Conservation (phyloP, 2,888 invertebrate genomes). For the Drosophila nigricruria region DNA sequence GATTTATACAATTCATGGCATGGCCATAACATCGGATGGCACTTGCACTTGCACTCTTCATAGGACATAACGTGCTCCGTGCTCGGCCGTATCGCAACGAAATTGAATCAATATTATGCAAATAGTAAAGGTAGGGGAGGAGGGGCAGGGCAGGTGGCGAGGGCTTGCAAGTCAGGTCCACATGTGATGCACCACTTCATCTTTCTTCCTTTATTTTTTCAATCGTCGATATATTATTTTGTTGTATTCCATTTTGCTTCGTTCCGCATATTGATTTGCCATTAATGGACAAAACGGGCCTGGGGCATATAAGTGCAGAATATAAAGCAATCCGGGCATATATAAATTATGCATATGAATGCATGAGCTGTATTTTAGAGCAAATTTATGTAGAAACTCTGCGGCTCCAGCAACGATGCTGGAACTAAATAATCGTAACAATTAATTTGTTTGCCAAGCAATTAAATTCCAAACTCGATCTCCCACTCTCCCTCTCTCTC, state of each 20-base stretch:
- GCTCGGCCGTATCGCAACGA: constrained; percentile 17
- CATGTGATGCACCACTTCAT: constrained; percentile 23
- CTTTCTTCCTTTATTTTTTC: constrained; percentile 38
- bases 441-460: constrained; percentile 5
- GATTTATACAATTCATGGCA: constrained; percentile 60
- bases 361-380: constrained; percentile 26
- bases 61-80: constrained; percentile 29
- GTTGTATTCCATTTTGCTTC: constrained; percentile 32
- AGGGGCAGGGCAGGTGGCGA: neutral
- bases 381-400: constrained; percentile 2
- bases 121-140: constrained; percentile 41
- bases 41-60: constrained; percentile 12
- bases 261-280: constrained; percentile 60
- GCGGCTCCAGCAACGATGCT: neutral
- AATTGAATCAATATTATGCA: constrained; percentile 74
- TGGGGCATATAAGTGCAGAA: constrained; percentile 15
- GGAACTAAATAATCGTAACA: neutral
- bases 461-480: neutral
- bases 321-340: constrained; percentile 20
- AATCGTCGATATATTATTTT: constrained; percentile 60
- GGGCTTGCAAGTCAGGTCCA: neutral
- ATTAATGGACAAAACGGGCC: constrained; percentile 40
- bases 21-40: constrained; percentile 22
- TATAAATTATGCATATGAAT: constrained; percentile 60
- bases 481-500: neutral